A percentile compares a stretch with the other conserved stretches of the same genome.
phyloP scores from a whole-genome alignment of 2,797 vertebrate genomes.

The Novumbra hubbsi region DNA sequence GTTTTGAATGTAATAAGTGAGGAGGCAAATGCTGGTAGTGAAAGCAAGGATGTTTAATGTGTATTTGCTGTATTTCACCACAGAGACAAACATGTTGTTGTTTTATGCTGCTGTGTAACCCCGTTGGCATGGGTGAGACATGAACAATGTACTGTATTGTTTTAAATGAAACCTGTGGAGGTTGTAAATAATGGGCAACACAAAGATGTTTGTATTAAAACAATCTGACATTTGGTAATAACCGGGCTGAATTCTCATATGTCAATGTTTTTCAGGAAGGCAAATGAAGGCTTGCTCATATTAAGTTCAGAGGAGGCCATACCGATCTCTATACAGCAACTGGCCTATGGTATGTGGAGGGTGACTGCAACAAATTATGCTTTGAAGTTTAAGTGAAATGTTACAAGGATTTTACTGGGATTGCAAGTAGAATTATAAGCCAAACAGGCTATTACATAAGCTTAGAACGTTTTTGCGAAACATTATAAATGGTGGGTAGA shows the following conservation, averaged over 20 bases:
- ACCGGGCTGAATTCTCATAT: slow-evolving; percentile 2
- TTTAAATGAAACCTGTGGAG: too few relatives aligned
- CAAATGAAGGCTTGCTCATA: slow-evolving; percentile 79
- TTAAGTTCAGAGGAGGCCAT: slow-evolving; percentile 81
- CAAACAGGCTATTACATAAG: too few relatives aligned
- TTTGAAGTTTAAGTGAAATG: background rate
- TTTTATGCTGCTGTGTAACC: too few relatives aligned
- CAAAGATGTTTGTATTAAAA: background rate
- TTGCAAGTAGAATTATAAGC: background rate
- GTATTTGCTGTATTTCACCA: too few relatives aligned
- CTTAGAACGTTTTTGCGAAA: too few relatives aligned
- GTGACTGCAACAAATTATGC: background rate
- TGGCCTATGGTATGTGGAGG: slow-evolving; percentile 76
- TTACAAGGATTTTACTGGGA: background rate
- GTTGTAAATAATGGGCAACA: too few relatives aligned
- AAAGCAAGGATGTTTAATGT: too few relatives aligned
- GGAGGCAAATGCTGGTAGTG: too few relatives aligned
- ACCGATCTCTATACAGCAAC: slow-evolving; percentile 78
- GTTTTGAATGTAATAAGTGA: too few relatives aligned
- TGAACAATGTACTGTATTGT: too few relatives aligned
- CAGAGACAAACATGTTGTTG: too few relatives aligned
- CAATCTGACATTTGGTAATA: background rate
- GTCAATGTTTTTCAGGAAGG: slow-evolving; percentile 70
- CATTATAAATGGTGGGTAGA: background rate
- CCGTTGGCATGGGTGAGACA: too few relatives aligned